Conservation (phyloP, 2,888 invertebrate genomes). For the Cephus nigrinus region DNA sequence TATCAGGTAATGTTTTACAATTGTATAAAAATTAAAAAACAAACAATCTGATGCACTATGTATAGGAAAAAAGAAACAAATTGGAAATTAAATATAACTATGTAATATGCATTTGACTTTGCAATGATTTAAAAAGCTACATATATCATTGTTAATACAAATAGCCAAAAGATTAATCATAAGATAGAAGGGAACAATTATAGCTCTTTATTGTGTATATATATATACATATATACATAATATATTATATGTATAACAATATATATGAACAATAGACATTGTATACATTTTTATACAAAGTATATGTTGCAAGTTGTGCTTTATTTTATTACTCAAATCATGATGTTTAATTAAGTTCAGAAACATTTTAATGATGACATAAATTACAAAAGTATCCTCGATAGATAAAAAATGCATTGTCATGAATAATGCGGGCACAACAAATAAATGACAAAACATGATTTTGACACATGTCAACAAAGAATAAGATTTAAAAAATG, state of each 20-base stretch:
- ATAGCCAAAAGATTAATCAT: neutral
- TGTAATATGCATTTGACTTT: neutral
- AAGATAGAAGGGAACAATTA: neutral
- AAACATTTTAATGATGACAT: neutral
- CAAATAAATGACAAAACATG: conserved; percentile 39
- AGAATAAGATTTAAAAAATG: neutral
- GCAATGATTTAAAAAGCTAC: neutral
- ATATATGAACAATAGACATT: neutral
- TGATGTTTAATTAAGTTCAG: neutral
- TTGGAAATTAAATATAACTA: neutral
- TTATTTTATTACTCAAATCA: neutral
- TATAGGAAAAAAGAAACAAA: neutral
- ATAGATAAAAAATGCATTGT: conserved; percentile 17
- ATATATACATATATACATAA: too few species aligned
- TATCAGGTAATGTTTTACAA: too few species aligned
- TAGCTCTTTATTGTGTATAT: neutral
- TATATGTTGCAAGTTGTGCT: neutral
- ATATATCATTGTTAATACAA: neutral
- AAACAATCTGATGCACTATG: neutral
- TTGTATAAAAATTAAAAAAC: too few species aligned
- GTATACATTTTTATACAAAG: neutral
- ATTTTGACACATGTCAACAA: conserved; percentile 46
- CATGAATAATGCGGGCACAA: conserved; percentile 24
- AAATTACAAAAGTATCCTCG: neutral
- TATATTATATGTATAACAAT: too few species aligned